Conservation (phyloP, 2,888 invertebrate species). For the Ectropis crepuscularia region DNA sequence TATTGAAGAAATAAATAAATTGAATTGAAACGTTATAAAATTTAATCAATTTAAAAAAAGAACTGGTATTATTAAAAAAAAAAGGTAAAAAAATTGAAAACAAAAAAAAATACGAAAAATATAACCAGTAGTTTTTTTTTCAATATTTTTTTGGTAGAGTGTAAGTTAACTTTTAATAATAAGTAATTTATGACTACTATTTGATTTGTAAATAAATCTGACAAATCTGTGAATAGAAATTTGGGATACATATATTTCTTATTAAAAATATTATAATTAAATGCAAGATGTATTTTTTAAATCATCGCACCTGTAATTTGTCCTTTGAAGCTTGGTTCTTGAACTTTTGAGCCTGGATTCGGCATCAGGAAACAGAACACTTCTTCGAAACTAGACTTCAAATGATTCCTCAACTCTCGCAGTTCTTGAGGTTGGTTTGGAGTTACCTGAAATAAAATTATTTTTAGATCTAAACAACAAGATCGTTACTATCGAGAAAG, state of each 20-base stretch:
- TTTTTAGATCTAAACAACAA: not conserved
- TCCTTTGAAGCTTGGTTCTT: conserved; percentile 23
- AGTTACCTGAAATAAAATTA: conserved; percentile 15
- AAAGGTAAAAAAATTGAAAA: no score
- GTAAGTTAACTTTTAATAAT: no score
- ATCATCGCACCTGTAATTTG: conserved; percentile 23
- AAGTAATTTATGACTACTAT: no score
- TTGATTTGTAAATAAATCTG: no score
- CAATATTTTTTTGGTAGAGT: no score
- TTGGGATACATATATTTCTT: not conserved
- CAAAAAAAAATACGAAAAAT: no score
- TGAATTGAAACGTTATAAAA: no score
- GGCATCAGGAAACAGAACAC: conserved; percentile 38
- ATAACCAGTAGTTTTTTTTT: no score
- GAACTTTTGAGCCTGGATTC: conserved; percentile 35
- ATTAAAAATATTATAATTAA: not conserved
- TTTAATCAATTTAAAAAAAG: no score
- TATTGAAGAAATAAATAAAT: no score
- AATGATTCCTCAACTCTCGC: conserved; percentile 22
- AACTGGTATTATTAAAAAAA: no score
- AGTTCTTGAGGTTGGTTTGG: conserved; percentile 25
- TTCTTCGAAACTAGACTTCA: conserved; percentile 29
- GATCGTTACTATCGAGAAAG: not conserved
- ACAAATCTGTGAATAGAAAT: no score
- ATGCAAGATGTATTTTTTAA: not conserved